These are phyloP conservation scores for Liparis tanakae DNA, from an alignment of 2,797 vertebrate species.

Conservation along the genomic window DNA sequence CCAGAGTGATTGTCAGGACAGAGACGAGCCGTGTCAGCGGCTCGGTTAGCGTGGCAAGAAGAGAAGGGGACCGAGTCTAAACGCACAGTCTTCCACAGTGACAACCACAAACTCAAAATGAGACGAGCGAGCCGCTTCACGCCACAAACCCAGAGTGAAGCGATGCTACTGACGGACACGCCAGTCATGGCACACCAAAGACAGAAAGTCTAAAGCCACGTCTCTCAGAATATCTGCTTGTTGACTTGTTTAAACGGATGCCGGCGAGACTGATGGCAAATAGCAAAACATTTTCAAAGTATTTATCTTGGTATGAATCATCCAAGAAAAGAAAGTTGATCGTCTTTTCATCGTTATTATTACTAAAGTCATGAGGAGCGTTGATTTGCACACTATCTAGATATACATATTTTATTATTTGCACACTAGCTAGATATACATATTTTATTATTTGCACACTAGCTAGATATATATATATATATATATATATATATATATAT, in stretches of 20 bases:
- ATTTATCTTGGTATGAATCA: constrained; percentile 54
- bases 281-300: constrained; percentile 23
- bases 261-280: constrained; percentile 48
- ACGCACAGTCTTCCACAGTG: constrained; percentile 39
- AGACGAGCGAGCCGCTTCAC: constrained; percentile 34
- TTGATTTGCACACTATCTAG: no score
- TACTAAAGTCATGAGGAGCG: constrained; percentile 33
- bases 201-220: constrained; percentile 52
- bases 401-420: no score
- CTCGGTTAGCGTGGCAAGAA: constrained; percentile 59
- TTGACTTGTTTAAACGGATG: constrained; percentile 56
- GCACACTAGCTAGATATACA: no score
- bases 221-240: constrained; percentile 57
- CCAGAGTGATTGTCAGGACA: constrained; percentile 61
- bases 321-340: constrained; percentile 34
- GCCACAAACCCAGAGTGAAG: constrained; percentile 28
- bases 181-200: constrained; percentile 65
- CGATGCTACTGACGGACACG: constrained; percentile 54
- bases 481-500: no score
- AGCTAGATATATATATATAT: no score
- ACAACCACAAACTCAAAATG: constrained; percentile 48
- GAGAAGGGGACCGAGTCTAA: constrained; percentile 35
- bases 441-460: no score
- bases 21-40: constrained; percentile 71
- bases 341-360: constrained; percentile 46